These are phyloP conservation scores for Gobiocypris rarus DNA, from an alignment of 2,113 vertebrate species.

Conservation along the genomic window DNA sequence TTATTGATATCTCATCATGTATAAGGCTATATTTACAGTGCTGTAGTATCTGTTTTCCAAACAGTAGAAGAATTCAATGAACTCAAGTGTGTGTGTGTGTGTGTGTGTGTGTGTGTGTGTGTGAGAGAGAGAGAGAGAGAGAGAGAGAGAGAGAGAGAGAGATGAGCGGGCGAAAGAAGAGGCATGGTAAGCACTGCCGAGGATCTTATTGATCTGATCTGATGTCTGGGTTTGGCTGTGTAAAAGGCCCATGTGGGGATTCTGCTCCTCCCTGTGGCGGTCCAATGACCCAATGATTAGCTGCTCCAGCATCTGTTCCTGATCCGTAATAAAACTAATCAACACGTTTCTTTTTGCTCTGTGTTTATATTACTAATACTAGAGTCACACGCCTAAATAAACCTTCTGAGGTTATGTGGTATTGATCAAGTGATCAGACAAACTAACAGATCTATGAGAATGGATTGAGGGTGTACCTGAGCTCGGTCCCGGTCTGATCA, in stretches of 20 bases:
- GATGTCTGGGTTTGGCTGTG: conserved; percentile 46
- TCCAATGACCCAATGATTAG: conserved; percentile 50
- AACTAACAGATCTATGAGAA: conserved; percentile 72
- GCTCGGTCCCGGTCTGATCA: conserved; percentile 28
- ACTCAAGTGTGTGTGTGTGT: neutral
- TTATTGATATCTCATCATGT: conserved; percentile 56
- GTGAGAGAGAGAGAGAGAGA: neutral
- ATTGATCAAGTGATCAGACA: conserved; percentile 73
- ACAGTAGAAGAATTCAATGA: conserved; percentile 55
- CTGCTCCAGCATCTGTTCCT: conserved; percentile 33
- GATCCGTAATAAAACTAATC: conserved; percentile 57
- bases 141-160: too few relatives aligned
- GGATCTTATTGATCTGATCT: conserved; percentile 55
- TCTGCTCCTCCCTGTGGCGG: neutral
- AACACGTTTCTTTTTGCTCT: conserved; percentile 63
- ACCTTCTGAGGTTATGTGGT: conserved; percentile 64
- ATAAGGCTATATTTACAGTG: conserved; percentile 60
- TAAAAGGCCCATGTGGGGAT: conserved; percentile 54
- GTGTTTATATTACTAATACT: conserved; percentile 56
- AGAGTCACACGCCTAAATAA: conserved; percentile 67
- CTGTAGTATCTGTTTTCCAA: conserved; percentile 48
- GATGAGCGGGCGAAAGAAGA: conserved; percentile 16
- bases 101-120: conserved; percentile 33
- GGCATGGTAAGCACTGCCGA: conserved; percentile 22
- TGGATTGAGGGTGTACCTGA: conserved; percentile 63